Evolutionary conservation across 2,113 vertebrate species (phyloP).

Genomic region (Asarcornis scutulata): DNA sequence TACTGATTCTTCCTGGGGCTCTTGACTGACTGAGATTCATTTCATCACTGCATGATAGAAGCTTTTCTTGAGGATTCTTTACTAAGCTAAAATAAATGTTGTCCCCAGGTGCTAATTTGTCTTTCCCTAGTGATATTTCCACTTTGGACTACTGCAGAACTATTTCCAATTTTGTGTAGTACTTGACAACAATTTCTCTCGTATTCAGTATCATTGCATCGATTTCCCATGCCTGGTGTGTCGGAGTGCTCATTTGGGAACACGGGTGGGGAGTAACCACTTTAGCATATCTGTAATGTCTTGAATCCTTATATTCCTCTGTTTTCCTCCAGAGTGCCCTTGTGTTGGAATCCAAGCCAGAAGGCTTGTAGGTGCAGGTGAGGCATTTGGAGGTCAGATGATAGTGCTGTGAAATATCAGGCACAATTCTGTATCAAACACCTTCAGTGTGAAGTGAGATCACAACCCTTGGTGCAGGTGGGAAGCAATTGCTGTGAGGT

Average conservation of each 20-base stretch:
- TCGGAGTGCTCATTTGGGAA: not conserved
- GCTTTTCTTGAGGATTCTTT: not conserved
- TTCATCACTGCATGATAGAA: not conserved
- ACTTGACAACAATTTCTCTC: not conserved
- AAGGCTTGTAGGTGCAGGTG: not conserved
- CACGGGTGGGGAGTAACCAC: not conserved
- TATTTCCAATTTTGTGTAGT: not conserved
- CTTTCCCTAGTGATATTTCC: not conserved
- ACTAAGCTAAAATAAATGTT: not conserved
- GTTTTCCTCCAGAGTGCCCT: not conserved
- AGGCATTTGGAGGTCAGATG: not conserved
- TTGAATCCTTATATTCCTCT: not conserved
- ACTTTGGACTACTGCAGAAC: not conserved
- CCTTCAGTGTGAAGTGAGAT: not conserved
- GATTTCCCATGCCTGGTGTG: not conserved
- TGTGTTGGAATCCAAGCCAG: not conserved
- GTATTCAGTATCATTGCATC: not conserved
- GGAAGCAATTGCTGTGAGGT: not conserved
- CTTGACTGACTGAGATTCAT: not conserved
- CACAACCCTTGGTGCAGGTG: not conserved
- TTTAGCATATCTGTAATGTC: not conserved
- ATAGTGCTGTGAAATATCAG: not conserved
- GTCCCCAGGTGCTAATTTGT: not conserved
- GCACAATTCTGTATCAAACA: not conserved
- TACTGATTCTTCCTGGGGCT: not conserved